Evolutionary conservation across 23 tunicate species (phyloP).

Genomic region (Styela clava): DNA sequence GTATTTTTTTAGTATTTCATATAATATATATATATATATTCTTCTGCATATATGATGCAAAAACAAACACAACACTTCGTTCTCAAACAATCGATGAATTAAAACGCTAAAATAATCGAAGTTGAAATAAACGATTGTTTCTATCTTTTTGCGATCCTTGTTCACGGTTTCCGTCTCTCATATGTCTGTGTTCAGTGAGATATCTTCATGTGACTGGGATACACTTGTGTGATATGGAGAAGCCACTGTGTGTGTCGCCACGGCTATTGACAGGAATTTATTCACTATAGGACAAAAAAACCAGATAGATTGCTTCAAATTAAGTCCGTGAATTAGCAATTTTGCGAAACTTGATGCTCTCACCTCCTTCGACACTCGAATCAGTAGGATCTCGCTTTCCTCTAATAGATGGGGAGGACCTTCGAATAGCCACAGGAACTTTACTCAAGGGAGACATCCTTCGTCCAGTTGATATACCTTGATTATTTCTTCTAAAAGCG

Average conservation of each 20-base stretch:
- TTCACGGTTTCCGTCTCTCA: too few species aligned
- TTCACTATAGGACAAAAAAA: slow-evolving; percentile 26
- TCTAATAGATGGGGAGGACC: slow-evolving; percentile 61
- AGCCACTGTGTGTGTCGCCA: slow-evolving; percentile 61
- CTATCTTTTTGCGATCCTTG: too few species aligned
- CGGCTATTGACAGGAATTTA: slow-evolving; percentile 57
- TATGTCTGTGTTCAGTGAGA: background rate
- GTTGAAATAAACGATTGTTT: too few species aligned
- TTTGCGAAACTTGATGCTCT: background rate
- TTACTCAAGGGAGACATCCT: slow-evolving; percentile 61
- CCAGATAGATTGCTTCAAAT: background rate
- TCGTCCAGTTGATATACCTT: slow-evolving; percentile 6
- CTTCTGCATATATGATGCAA: too few species aligned
- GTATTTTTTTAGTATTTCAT: too few species aligned
- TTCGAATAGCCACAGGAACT: slow-evolving; percentile 40
- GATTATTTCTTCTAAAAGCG: slow-evolving; percentile 8
- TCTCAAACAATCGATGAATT: too few species aligned
- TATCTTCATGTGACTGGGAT: slow-evolving; percentile 18
- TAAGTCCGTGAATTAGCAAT: background rate
- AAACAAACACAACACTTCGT: too few species aligned
- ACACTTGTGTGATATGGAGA: slow-evolving; percentile 45
- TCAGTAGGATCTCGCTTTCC: slow-evolving; percentile 44
- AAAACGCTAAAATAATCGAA: too few species aligned
- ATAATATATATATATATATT: too few species aligned
- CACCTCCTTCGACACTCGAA: slow-evolving; percentile 45